These are phyloP conservation scores for Ganaspis brasiliensis DNA, from an alignment of 2,888 invertebrate species.

Conservation along the genomic window DNA sequence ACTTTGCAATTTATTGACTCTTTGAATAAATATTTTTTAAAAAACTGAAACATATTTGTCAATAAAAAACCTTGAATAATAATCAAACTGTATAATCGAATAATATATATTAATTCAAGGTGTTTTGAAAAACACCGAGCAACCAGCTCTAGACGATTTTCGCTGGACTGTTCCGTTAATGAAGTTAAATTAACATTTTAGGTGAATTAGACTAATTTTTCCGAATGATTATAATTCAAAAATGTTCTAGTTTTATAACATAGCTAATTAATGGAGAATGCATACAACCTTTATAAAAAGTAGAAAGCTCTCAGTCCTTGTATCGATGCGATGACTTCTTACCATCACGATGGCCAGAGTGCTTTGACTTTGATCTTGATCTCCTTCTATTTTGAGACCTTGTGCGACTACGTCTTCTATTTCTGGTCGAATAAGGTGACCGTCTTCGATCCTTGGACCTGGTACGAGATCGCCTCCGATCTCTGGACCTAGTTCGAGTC, in stretches of 20 bases:
- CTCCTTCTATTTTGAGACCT: slow-evolving; percentile 69
- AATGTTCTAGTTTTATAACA: no score
- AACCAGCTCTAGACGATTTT: no score
- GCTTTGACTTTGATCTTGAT: slow-evolving; percentile 72
- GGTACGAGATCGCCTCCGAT: slow-evolving; percentile 62
- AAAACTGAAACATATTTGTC: no score
- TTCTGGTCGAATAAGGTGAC: slow-evolving; percentile 71
- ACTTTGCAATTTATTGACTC: no score
- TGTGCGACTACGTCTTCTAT: slow-evolving; percentile 67
- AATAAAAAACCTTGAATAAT: no score
- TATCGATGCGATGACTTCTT: slow-evolving; percentile 79
- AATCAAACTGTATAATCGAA: no score
- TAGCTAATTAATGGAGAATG: slow-evolving; percentile 41
- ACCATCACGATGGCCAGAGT: slow-evolving; percentile 76
- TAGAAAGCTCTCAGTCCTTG: slow-evolving; percentile 73
- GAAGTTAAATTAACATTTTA: no score
- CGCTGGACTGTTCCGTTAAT: no score
- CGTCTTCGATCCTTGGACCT: slow-evolving; percentile 66
- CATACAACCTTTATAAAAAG: slow-evolving; percentile 68
- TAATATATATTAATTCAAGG: no score
- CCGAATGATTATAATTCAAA: background rate
- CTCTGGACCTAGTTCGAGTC: slow-evolving; percentile 66
- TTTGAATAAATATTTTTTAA: no score
- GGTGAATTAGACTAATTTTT: no score
- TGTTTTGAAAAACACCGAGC: no score